phyloP scores from a whole-genome alignment of 2,888 invertebrate genomes.

The Morpho achilles region DNA sequence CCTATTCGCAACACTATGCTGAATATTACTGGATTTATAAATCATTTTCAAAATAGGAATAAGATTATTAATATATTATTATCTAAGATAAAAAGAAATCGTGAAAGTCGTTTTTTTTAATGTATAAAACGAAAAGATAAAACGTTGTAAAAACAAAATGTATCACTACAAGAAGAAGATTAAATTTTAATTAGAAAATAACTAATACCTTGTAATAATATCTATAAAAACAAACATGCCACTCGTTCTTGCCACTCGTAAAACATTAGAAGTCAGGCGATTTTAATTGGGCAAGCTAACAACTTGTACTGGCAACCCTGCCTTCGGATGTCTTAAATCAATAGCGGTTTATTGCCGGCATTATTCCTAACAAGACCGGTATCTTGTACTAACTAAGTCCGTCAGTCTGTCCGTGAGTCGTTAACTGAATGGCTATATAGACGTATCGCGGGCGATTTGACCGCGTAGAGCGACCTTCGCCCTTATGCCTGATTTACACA shows the following conservation, averaged over 20 bases:
- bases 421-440: conserved; percentile 25
- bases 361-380: conserved; percentile 32
- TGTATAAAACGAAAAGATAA: no score
- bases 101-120: no score
- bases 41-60: no score
- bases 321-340: conserved; percentile 29
- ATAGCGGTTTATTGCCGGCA: conserved; percentile 30
- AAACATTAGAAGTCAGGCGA: conserved; percentile 12
- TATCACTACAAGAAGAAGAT: no score
- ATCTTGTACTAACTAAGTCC: conserved; percentile 24
- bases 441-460: conserved; percentile 14
- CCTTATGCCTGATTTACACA: not conserved
- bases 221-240: conserved; percentile 1
- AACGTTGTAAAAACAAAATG: no score
- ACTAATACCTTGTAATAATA: conserved; percentile 1
- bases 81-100: no score
- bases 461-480: conserved; percentile 20
- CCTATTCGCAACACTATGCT: no score
- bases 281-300: conserved; percentile 17
- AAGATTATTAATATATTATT: no score
- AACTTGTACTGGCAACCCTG: conserved; percentile 6
- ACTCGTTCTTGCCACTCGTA: conserved; percentile 8
- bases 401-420: conserved; percentile 24
- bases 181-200: not conserved
- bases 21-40: no score